phyloP scores from a whole-genome alignment of 2,888 invertebrate genomes.

The Myopa testacea region DNA sequence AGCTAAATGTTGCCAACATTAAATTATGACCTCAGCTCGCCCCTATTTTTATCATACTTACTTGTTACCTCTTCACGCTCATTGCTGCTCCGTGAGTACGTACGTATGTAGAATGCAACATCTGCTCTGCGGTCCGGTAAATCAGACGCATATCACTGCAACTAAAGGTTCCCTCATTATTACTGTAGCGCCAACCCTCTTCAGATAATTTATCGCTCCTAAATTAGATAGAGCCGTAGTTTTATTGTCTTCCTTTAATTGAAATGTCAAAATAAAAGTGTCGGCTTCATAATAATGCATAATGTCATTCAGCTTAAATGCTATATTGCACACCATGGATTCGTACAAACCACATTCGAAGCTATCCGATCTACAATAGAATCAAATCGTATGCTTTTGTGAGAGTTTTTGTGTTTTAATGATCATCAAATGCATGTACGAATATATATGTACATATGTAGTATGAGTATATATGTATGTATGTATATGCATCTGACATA shows the following conservation, averaged over 20 bases:
- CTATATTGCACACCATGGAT: not conserved
- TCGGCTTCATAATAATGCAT: not conserved
- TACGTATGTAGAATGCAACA: conserved; percentile 35
- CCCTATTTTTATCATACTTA: no score
- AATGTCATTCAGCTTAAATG: not conserved
- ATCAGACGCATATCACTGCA: conserved; percentile 14
- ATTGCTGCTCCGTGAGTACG: no score
- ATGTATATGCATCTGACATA: no score
- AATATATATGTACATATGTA: not conserved
- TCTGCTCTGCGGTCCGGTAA: conserved; percentile 46
- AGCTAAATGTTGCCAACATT: no score
- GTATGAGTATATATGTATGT: no score
- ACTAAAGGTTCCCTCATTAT: conserved; percentile 26
- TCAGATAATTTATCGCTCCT: conserved; percentile 48
- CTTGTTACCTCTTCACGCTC: no score
- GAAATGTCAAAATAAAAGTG: conserved; percentile 46
- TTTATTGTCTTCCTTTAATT: conserved; percentile 40
- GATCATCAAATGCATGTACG: not conserved
- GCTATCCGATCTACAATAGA: not conserved
- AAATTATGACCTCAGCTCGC: no score
- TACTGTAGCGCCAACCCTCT: conserved; percentile 40
- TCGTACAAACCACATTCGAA: not conserved
- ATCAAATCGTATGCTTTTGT: not conserved
- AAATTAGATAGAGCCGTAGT: conserved; percentile 38
- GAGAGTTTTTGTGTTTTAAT: not conserved